phyloP scores from a whole-genome alignment of 2,113 vertebrate genomes.

The Regulus satrapa region DNA sequence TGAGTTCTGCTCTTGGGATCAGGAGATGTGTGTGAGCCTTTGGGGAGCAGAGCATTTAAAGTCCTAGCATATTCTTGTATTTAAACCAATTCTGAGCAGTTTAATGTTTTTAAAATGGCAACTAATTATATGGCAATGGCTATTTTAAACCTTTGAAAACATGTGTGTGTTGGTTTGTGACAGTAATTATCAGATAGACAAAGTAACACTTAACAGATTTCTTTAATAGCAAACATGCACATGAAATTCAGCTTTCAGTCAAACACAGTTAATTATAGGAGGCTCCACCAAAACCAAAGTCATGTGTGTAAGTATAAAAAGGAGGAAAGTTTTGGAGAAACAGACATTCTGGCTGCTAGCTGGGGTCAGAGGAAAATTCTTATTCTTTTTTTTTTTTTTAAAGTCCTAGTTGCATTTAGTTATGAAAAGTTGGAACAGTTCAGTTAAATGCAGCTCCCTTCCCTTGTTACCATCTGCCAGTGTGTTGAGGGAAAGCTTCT shows the following conservation, averaged over 20 bases:
- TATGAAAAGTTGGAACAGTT: background rate
- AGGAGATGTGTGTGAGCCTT: background rate
- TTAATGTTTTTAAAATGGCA: background rate
- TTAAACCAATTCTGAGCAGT: background rate
- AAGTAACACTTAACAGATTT: background rate
- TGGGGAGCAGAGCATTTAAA: background rate
- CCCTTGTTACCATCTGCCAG: background rate
- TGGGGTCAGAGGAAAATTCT: background rate
- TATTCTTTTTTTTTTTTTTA: background rate
- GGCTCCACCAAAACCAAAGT: slow-evolving; percentile 17
- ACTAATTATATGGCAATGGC: background rate
- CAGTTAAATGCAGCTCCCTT: background rate
- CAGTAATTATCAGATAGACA: background rate
- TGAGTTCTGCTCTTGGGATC: background rate
- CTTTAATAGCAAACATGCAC: background rate
- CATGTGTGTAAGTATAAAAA: background rate
- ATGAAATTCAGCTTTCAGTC: background rate
- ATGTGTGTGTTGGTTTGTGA: background rate
- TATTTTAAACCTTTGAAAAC: background rate
- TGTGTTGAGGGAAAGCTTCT: background rate
- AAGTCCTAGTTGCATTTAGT: background rate
- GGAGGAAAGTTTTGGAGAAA: background rate
- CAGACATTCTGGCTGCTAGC: background rate
- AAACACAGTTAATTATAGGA: background rate
- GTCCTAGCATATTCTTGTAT: background rate